A percentile compares a stretch with the other conserved stretches of the same genome.
Evolutionary conservation across 2,888 invertebrate genomes (phyloP).

Genomic region (Hymenopus coronatus): DNA sequence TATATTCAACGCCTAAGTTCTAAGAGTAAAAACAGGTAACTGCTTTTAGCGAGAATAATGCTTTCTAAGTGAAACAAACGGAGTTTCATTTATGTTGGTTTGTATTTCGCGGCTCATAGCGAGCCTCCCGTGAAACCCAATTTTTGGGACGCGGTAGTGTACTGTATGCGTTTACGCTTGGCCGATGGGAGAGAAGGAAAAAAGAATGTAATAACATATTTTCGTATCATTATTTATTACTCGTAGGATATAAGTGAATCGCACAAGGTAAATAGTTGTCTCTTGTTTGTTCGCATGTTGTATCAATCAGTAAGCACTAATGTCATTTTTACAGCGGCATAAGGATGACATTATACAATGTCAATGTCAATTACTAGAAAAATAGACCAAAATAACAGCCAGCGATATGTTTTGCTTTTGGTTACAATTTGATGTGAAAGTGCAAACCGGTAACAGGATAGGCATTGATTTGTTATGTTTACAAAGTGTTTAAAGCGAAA

Average conservation of each 20-base stretch:
- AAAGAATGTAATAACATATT: constrained; percentile 31
- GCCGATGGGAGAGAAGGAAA: constrained; percentile 32
- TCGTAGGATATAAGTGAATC: not conserved
- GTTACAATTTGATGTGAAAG: not conserved
- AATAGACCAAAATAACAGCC: constrained; percentile 17
- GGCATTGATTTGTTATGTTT: not conserved
- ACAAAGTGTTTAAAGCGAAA: not conserved
- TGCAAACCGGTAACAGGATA: not conserved
- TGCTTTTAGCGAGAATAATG: not conserved
- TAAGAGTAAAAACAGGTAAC: constrained; percentile 2
- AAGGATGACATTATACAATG: constrained; percentile 32
- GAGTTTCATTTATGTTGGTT: constrained; percentile 16
- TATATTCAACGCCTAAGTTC: not conserved
- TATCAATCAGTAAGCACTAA: constrained; percentile 17
- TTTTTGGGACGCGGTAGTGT: constrained; percentile 33
- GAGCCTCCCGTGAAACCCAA: constrained; percentile 29
- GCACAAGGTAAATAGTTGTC: constrained; percentile 11
- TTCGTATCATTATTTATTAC: constrained; percentile 23
- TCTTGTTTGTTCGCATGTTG: constrained; percentile 16
- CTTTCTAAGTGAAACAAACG: not conserved
- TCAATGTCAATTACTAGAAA: constrained; percentile 35
- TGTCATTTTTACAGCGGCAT: constrained; percentile 21
- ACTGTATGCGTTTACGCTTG: constrained; percentile 33
- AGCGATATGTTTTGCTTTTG: not conserved
- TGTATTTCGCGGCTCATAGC: constrained; percentile 32